These are phyloP conservation scores for Pagetopsis macropterus DNA, from an alignment of 2,797 vertebrate species.

Conservation along the genomic window DNA sequence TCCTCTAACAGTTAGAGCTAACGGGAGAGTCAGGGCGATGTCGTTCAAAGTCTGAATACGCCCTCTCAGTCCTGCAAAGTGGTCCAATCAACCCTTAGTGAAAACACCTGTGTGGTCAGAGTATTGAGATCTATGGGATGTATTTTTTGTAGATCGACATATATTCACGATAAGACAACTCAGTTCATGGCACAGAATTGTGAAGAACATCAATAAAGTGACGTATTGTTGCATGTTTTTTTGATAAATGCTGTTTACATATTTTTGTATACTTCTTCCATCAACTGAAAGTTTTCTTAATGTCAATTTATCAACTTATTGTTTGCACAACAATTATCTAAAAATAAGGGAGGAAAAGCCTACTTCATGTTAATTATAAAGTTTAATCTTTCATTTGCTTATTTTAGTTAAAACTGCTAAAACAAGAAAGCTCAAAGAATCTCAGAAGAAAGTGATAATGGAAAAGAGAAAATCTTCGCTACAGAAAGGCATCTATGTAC, in stretches of 20 bases:
- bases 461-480: neutral
- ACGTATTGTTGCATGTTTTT: no score
- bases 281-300: neutral
- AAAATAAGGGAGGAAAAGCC: neutral
- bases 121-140: neutral
- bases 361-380: neutral
- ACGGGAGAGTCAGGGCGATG: neutral
- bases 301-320: neutral
- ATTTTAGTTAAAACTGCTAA: neutral
- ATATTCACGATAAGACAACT: neutral
- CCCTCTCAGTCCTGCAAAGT: neutral
- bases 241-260: no score
- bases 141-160: no score
- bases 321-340: neutral
- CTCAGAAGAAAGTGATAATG: neutral
- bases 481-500: neutral
- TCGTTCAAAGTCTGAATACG: neutral
- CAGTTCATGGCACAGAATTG: no score
- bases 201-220: no score
- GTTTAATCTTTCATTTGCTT: neutral
- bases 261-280: neutral
- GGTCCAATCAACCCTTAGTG: neutral
- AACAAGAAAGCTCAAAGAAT: neutral
- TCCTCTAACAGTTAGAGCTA: constrained; percentile 3
- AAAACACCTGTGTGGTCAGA: neutral